A percentile compares a stretch with the other conserved stretches of the same genome.
Evolutionary conservation across 2,113 vertebrate species (phyloP).

Genomic region (Mirza zaza): DNA sequence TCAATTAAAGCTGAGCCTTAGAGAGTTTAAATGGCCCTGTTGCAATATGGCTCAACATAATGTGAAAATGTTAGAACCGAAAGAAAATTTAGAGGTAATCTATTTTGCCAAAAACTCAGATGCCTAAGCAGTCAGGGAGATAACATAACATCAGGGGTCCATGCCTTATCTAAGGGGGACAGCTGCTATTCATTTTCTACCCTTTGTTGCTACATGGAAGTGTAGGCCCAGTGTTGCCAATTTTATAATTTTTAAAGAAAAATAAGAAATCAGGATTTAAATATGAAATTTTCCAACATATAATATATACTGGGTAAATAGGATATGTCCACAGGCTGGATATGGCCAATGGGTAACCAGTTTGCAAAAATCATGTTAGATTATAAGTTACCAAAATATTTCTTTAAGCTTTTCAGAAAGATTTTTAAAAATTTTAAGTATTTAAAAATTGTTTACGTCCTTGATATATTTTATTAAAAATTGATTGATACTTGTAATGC

Average conservation of each 20-base stretch:
- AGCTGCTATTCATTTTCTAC: background rate
- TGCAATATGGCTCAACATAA: background rate
- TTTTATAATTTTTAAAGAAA: background rate
- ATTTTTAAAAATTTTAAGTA: background rate
- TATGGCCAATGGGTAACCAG: background rate
- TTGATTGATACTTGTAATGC: background rate
- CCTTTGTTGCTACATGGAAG: background rate
- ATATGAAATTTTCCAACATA: background rate
- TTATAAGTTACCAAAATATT: background rate
- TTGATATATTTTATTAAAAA: background rate
- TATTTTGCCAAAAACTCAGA: background rate
- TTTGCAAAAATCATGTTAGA: background rate
- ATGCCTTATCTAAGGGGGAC: background rate
- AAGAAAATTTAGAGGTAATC: background rate
- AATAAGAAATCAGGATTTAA: conserved; percentile 18
- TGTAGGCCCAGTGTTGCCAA: background rate
- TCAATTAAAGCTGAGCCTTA: background rate
- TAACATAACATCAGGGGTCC: background rate
- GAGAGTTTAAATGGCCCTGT: background rate
- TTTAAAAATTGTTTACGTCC: background rate
- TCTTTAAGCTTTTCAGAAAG: conserved; percentile 27
- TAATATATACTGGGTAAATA: background rate
- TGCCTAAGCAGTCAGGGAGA: background rate
- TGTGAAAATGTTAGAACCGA: background rate
- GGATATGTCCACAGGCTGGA: background rate